phyloP scores from a whole-genome alignment of 2,797 vertebrate species.

The Chiloscyllium punctatum region DNA sequence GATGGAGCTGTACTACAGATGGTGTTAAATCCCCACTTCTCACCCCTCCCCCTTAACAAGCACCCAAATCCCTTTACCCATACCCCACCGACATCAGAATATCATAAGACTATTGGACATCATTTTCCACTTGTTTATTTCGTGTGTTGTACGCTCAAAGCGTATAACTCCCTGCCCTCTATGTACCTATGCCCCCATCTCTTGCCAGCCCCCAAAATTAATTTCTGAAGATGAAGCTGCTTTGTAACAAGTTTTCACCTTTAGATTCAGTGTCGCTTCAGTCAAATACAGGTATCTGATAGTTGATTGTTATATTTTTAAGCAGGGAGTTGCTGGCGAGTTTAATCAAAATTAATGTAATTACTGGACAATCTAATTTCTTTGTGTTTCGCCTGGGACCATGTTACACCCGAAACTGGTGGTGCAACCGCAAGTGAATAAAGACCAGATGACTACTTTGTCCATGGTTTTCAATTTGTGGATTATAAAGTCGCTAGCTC shows the following conservation, averaged over 20 bases:
- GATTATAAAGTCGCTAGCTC: neutral
- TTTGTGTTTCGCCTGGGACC: neutral
- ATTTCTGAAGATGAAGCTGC: neutral
- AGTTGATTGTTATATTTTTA: neutral
- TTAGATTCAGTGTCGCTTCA: neutral
- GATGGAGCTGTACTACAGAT: neutral
- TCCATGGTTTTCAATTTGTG: neutral
- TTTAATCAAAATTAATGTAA: neutral
- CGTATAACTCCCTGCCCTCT: neutral
- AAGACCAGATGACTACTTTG: neutral
- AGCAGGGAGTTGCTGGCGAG: neutral
- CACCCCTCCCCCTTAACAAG: too few species aligned
- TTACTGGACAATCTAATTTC: neutral
- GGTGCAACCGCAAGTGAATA: neutral
- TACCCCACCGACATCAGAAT: too few species aligned
- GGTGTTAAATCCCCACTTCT: neutral
- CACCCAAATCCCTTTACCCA: too few species aligned
- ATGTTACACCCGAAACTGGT: too few species aligned
- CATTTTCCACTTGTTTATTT: too few species aligned
- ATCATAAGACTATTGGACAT: too few species aligned
- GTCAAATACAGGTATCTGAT: neutral
- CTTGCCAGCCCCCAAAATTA: too few species aligned
- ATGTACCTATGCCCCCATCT: too few species aligned
- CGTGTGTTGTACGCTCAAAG: too few species aligned
- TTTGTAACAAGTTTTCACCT: neutral